Percentiles rank a stretch among this genome's conserved stretches.
Evolutionary conservation across 2,113 vertebrate genomes (phyloP).

Genomic region (Nymphicus hollandicus): DNA sequence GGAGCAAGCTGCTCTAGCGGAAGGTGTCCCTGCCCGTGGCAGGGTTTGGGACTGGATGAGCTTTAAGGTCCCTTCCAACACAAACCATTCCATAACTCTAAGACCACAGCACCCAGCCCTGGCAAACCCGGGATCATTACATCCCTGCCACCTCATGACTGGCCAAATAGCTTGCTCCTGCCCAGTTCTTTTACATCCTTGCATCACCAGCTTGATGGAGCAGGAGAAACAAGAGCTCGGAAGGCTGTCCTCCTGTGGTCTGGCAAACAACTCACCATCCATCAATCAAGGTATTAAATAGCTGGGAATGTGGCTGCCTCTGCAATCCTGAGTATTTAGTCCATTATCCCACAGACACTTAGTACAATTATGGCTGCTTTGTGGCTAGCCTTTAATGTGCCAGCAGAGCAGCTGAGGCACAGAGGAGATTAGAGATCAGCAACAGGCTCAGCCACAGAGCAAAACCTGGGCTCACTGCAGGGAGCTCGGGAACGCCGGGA

Average conservation of each 20-base stretch:
- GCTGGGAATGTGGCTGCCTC: neutral
- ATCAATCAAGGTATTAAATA: constrained; percentile 19
- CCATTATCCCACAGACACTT: constrained; percentile 36
- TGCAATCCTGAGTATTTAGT: neutral
- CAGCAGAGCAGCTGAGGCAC: constrained; percentile 15
- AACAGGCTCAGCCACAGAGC: neutral
- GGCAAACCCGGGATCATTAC: neutral
- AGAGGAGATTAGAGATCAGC: neutral
- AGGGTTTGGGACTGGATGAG: neutral
- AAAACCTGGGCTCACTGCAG: neutral
- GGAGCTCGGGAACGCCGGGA: neutral
- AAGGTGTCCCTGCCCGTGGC: neutral
- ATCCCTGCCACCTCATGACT: neutral
- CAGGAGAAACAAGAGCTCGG: neutral
- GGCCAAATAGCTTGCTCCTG: neutral
- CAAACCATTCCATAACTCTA: neutral
- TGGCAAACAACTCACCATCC: neutral
- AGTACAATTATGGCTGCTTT: neutral
- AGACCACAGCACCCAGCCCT: neutral
- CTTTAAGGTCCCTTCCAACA: neutral
- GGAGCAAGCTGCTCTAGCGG: neutral
- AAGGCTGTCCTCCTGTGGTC: neutral
- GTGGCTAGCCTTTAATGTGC: neutral
- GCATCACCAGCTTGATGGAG: neutral
- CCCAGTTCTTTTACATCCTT: neutral